phyloP scores from a whole-genome alignment of 2,113 vertebrate species.

The Caloenas nicobarica region DNA sequence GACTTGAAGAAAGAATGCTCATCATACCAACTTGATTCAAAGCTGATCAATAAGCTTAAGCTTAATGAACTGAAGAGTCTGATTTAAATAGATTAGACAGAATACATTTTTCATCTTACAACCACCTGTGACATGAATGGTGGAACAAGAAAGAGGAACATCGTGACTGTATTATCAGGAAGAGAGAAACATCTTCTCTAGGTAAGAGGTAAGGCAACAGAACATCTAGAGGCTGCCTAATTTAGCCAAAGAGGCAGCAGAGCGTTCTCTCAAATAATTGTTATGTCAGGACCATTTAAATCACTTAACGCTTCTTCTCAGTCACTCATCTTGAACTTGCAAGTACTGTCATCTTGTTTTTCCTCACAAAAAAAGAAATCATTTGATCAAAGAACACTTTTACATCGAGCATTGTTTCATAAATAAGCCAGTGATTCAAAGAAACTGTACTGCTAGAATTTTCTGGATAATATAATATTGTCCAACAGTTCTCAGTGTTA shows the following conservation, averaged over 20 bases:
- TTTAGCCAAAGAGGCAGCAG: not conserved
- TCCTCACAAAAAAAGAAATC: not conserved
- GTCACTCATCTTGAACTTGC: not conserved
- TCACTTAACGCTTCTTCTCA: not conserved
- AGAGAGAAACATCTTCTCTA: not conserved
- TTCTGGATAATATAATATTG: not conserved
- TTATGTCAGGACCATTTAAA: not conserved
- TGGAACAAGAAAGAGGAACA: not conserved
- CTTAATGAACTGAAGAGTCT: not conserved
- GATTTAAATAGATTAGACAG: not conserved
- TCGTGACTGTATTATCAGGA: not conserved
- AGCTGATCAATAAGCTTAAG: not conserved
- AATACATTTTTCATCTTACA: not conserved
- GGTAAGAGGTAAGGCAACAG: not conserved
- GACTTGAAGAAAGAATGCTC: not conserved
- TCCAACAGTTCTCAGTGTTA: not conserved
- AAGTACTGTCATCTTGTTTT: not conserved
- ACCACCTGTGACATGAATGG: not conserved
- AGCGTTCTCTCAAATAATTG: not conserved
- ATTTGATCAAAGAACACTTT: constrained; percentile 4
- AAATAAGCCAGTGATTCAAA: constrained; percentile 7
- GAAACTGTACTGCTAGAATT: not conserved
- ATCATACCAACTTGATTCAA: not conserved
- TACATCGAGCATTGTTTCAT: not conserved
- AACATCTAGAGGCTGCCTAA: not conserved